Evolutionary conservation across 2,888 invertebrate species (phyloP).

Genomic region (Podotricha telesiphe): DNA sequence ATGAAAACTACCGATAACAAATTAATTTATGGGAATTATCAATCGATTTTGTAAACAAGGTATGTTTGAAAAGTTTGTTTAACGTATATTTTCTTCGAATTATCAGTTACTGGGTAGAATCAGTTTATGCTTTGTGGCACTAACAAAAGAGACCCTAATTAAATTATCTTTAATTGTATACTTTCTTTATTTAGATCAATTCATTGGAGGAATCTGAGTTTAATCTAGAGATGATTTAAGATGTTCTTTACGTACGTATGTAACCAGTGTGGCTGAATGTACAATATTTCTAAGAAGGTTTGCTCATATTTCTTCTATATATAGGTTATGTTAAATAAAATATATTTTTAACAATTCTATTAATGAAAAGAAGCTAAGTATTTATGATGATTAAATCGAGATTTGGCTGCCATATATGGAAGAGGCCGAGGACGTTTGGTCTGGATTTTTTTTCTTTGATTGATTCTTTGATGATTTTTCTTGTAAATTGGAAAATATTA

Average conservation of each 20-base stretch:
- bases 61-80: background rate
- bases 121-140: background rate
- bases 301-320: background rate
- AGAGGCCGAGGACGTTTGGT: constrained; percentile 31
- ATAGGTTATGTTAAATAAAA: background rate
- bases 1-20: background rate
- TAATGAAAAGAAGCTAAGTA: background rate
- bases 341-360: background rate
- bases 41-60: constrained; percentile 4
- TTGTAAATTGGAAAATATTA: constrained; percentile 60
- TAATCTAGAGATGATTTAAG: too few species aligned
- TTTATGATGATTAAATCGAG: background rate
- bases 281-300: too few species aligned
- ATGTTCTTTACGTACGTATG: too few species aligned
- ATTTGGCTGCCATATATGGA: constrained; percentile 20
- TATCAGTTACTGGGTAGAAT: background rate
- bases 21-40: background rate
- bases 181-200: too few species aligned
- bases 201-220: too few species aligned
- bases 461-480: constrained; percentile 58
- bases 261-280: too few species aligned
- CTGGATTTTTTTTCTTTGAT: too few species aligned
- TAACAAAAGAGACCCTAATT: background rate
- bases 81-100: constrained; percentile 1
- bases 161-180: too few species aligned